Evolutionary conservation across 2,113 vertebrate species (phyloP).

Genomic region (Cochlearius cochlearius): DNA sequence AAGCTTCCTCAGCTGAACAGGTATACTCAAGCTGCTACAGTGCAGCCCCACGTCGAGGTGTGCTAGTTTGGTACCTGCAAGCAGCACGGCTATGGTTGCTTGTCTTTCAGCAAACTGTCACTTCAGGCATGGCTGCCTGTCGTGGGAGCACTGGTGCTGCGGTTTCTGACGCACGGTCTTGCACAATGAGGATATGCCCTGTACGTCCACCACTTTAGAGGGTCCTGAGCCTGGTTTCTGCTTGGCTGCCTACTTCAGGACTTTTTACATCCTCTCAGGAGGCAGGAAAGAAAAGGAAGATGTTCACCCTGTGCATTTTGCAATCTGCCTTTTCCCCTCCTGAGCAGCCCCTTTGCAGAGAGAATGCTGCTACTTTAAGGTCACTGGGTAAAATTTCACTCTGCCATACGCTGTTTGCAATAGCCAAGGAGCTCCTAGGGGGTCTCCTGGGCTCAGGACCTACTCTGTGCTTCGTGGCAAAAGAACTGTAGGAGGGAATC

Average conservation of each 20-base stretch:
- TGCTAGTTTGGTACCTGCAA: background rate
- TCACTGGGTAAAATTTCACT: background rate
- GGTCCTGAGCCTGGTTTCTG: background rate
- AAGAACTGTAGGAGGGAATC: background rate
- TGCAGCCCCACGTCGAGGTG: background rate
- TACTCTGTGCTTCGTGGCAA: background rate
- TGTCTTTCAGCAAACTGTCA: background rate
- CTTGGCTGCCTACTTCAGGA: background rate
- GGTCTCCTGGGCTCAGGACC: background rate
- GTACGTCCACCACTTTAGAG: background rate
- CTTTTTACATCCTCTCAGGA: background rate
- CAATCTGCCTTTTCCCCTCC: background rate
- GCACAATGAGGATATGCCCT: background rate
- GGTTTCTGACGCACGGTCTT: background rate
- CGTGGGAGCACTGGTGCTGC: background rate
- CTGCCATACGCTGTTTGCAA: background rate
- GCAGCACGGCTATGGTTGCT: background rate
- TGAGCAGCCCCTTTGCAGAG: background rate
- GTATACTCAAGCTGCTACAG: background rate
- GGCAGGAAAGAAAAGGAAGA: background rate
- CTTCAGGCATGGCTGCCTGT: background rate
- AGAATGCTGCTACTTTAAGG: background rate
- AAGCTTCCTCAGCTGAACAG: background rate
- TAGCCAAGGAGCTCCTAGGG: background rate
- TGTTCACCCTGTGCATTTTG: background rate